A percentile compares a stretch with the other conserved stretches of the same genome.
Conservation (phyloP, 2,797 vertebrate species). For the Sebastes taczanowskii region DNA sequence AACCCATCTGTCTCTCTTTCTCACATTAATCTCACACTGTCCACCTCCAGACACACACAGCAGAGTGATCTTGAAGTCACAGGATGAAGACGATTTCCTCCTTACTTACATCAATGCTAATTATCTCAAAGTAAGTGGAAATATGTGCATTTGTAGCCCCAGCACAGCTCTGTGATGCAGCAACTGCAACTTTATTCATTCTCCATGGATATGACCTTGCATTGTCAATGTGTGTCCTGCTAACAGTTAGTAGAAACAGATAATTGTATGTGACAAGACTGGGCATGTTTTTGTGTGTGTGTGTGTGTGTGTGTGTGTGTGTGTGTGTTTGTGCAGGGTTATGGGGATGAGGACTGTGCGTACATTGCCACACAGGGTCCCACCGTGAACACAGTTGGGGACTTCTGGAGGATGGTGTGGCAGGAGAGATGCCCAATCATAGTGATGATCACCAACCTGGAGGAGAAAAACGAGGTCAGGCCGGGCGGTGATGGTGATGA, state of each 20-base stretch:
- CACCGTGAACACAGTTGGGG: constrained; percentile 96
- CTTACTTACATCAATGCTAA: constrained; percentile 97
- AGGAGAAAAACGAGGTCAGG: constrained; percentile 97
- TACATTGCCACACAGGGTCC: constrained; percentile 99
- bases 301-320: not conserved
- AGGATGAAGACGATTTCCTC: constrained; percentile 93
- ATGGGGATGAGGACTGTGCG: constrained; percentile 89
- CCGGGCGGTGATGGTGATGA: not conserved
- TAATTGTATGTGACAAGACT: not conserved
- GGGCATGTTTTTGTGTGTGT: not conserved
- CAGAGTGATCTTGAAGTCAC: constrained; percentile 94
- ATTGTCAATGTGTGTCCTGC: not conserved
- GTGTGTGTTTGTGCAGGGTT: constrained; percentile 84
- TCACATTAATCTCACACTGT: constrained; percentile 9
- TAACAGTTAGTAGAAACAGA: not conserved
- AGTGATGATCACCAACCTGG: constrained; percentile 99
- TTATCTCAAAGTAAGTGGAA: constrained; percentile 93
- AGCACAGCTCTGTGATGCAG: not conserved
- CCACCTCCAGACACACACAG: constrained; percentile 92
- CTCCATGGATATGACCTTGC: not conserved
- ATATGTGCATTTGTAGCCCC: not conserved
- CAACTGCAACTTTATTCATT: not conserved
- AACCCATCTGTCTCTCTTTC: constrained; percentile 1
- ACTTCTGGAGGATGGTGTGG: constrained; percentile 99
- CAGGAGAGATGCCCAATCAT: constrained; percentile 94